Evolutionary conservation across 2,797 vertebrate genomes (phyloP).

Genomic region (Molossus molossus): DNA sequence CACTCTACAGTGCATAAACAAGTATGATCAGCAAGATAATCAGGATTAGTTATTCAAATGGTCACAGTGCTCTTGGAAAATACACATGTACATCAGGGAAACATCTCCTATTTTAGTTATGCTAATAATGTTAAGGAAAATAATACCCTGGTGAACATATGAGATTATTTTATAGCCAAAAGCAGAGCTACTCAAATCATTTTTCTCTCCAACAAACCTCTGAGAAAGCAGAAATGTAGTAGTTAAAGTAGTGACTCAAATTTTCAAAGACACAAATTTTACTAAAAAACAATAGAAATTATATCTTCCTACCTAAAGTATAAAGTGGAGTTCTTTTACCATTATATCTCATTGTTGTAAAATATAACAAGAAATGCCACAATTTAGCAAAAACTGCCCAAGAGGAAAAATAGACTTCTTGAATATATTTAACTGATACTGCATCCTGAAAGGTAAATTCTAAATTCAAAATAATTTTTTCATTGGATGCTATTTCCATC

Average conservation of each 20-base stretch:
- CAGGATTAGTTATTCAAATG: background rate
- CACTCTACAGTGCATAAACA: background rate
- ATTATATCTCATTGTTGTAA: background rate
- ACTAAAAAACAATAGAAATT: background rate
- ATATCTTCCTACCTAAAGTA: background rate
- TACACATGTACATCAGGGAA: background rate
- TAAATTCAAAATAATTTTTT: background rate
- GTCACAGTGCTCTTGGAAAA: conserved; percentile 25
- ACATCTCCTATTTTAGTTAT: conserved; percentile 38
- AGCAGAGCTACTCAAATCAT: background rate
- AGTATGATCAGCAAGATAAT: background rate
- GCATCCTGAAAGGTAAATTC: background rate
- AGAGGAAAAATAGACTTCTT: conserved; percentile 31
- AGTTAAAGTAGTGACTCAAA: background rate
- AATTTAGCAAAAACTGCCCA: background rate
- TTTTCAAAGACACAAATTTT: conserved; percentile 15
- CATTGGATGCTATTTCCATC: background rate
- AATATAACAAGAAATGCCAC: background rate
- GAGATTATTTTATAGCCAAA: conserved; percentile 60
- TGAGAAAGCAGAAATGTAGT: conserved; percentile 30
- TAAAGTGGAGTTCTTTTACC: background rate
- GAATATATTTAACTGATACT: background rate
- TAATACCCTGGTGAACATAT: conserved; percentile 6
- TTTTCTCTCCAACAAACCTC: background rate
- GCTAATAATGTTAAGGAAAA: conserved; percentile 43